Evolutionary conservation across 2,113 vertebrate species (phyloP).

Genomic region (Sebastes schlegelii): DNA sequence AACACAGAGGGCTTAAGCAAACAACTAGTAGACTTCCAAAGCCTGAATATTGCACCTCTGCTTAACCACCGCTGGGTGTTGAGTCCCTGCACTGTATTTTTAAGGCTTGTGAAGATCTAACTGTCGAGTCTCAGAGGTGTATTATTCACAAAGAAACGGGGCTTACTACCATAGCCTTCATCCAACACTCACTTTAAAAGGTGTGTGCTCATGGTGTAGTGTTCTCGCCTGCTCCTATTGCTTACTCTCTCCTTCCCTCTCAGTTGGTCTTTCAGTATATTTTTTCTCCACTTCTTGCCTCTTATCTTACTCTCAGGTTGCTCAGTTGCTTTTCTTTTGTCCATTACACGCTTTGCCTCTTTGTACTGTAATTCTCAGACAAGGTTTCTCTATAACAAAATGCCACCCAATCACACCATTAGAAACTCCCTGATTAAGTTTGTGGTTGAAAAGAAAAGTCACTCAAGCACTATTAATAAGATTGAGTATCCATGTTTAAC

Average conservation of each 20-base stretch:
- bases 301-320: not conserved
- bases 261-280: not conserved
- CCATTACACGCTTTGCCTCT: slow-evolving; percentile 11
- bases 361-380: slow-evolving; percentile 20
- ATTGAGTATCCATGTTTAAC: slow-evolving; percentile 77
- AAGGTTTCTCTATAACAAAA: slow-evolving; percentile 44
- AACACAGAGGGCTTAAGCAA: slow-evolving; percentile 50
- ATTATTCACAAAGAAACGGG: slow-evolving; percentile 70
- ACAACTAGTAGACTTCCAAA: slow-evolving; percentile 43
- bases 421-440: slow-evolving; percentile 73
- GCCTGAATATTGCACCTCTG: slow-evolving; percentile 23
- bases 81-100: slow-evolving; percentile 59
- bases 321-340: slow-evolving; percentile 13
- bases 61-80: slow-evolving; percentile 44
- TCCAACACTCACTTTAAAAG: slow-evolving; percentile 64
- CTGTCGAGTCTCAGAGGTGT: slow-evolving; percentile 58
- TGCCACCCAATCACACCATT: slow-evolving; percentile 49
- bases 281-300: not conserved
- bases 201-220: slow-evolving; percentile 42
- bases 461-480: slow-evolving; percentile 80
- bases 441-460: slow-evolving; percentile 51
- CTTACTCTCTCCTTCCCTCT: slow-evolving; percentile 20
- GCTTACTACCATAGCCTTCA: slow-evolving; percentile 56
- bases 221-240: slow-evolving; percentile 21
- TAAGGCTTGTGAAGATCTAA: slow-evolving; percentile 60